These are phyloP conservation scores for Larimichthys crocea DNA, from an alignment of 2,113 vertebrate species.

Conservation along the genomic window DNA sequence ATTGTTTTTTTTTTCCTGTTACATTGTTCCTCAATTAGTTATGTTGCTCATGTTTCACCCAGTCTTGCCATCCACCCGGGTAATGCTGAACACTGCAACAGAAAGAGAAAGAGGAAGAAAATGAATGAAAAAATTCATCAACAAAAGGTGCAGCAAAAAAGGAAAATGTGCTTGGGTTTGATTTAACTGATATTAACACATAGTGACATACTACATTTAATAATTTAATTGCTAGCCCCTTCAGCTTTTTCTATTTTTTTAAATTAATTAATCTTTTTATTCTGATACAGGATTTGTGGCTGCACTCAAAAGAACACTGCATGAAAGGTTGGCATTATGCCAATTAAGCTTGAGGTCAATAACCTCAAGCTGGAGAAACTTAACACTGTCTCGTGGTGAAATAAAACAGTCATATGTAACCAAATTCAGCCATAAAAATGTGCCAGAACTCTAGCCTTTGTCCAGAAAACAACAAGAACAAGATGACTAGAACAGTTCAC, in stretches of 20 bases:
- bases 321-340: constrained; percentile 4
- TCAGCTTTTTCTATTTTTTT: neutral
- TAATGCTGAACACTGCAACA: constrained; percentile 89
- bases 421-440: neutral
- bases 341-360: constrained; percentile 5
- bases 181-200: neutral
- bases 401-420: constrained; percentile 4
- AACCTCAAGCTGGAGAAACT: constrained; percentile 4
- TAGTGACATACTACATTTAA: neutral
- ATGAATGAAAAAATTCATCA: neutral
- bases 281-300: neutral
- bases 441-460: neutral
- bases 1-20: constrained; percentile 55
- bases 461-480: neutral
- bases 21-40: constrained; percentile 72
- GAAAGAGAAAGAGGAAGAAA: neutral
- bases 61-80: constrained; percentile 93
- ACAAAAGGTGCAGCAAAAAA: neutral
- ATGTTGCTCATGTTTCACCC: constrained; percentile 86
- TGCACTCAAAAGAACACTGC: constrained; percentile 16
- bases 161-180: neutral
- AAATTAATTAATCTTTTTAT: neutral
- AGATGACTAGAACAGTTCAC: neutral
- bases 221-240: neutral
- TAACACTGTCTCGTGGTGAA: neutral